Evolutionary conservation across 2,113 vertebrate species (phyloP).

Genomic region (Connochaetes taurinus): DNA sequence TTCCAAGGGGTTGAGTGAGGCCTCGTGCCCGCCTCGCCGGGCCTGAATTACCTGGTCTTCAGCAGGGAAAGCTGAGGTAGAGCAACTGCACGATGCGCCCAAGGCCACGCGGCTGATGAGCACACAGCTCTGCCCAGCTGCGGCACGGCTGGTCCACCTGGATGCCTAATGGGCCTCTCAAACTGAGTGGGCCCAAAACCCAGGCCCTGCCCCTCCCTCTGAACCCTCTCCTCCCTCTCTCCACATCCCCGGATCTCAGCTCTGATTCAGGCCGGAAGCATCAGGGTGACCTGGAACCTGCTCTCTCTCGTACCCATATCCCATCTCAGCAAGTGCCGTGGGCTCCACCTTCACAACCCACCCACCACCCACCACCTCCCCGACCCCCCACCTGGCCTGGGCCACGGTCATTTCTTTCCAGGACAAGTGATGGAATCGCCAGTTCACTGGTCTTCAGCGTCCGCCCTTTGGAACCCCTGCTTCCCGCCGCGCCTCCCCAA

Average conservation of each 20-base stretch:
- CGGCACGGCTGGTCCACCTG: neutral
- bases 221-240: neutral
- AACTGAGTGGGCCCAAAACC: neutral
- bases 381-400: neutral
- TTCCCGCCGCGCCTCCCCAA: neutral
- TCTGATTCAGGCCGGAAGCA: neutral
- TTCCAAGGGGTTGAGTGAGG: neutral
- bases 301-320: neutral
- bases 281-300: neutral
- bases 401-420: neutral
- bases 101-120: neutral
- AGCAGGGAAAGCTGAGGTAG: neutral
- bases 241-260: rapidly evolving
- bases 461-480: neutral
- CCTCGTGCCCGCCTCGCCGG: neutral
- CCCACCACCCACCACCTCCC: neutral
- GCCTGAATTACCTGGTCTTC: neutral
- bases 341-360: neutral
- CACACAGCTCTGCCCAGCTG: neutral
- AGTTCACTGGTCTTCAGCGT: neutral
- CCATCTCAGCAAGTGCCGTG: neutral
- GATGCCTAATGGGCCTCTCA: neutral
- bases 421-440: neutral
- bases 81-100: neutral
- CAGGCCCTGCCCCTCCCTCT: neutral